These are phyloP conservation scores for Achlya flavicornis DNA, from an alignment of 2,888 invertebrate species.

Conservation along the genomic window DNA sequence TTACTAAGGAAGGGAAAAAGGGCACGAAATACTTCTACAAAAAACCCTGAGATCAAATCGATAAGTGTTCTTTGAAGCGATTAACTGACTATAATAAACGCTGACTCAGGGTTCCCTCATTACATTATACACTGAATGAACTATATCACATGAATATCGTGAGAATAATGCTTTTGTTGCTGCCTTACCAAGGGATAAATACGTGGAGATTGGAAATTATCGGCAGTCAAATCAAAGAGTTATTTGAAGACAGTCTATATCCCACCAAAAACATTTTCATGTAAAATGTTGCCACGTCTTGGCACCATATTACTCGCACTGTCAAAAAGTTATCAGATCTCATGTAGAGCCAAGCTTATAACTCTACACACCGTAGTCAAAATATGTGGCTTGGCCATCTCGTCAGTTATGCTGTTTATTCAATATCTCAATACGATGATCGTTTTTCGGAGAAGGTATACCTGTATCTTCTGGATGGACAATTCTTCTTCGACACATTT, in stretches of 20 bases:
- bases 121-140: conserved; percentile 38
- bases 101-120: conserved; percentile 45
- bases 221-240: neutral
- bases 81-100: conserved; percentile 41
- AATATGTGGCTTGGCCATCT: no score
- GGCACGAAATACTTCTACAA: conserved; percentile 4
- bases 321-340: no score
- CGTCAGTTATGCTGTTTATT: no score
- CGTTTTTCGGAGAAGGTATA: no score
- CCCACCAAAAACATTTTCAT: no score
- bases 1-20: neutral
- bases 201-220: neutral
- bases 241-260: neutral
- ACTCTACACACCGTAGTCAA: no score
- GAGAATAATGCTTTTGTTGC: neutral
- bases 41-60: conserved; percentile 27
- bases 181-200: neutral
- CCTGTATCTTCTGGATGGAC: no score
- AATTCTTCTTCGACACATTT: no score
- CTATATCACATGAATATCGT: neutral
- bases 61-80: conserved; percentile 23
- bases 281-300: no score
- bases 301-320: no score
- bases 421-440: no score
- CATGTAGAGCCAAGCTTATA: no score